These are phyloP conservation scores for Malurus melanocephalus DNA, from an alignment of 2,113 vertebrate species.

Conservation along the genomic window DNA sequence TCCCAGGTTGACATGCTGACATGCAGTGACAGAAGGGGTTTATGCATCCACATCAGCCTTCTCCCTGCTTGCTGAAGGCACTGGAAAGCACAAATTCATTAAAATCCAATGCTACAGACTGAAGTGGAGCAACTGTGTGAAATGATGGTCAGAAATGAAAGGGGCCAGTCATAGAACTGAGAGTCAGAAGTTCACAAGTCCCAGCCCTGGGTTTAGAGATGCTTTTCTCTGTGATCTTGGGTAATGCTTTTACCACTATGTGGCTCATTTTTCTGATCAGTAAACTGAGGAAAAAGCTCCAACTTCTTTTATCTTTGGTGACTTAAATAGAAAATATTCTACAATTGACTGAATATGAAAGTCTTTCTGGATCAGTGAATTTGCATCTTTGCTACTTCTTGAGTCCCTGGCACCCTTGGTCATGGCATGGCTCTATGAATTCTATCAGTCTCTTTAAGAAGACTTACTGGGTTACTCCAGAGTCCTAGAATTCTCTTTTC, in stretches of 20 bases:
- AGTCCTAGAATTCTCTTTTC: conserved; percentile 25
- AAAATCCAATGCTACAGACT: background rate
- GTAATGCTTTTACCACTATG: background rate
- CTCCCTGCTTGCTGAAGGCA: background rate
- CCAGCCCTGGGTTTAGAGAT: background rate
- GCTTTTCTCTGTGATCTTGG: background rate
- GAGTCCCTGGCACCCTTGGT: background rate
- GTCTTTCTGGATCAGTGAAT: background rate
- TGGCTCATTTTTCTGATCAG: background rate
- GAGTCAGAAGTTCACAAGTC: background rate
- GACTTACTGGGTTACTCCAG: background rate
- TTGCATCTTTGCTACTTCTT: background rate
- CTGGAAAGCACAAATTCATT: background rate
- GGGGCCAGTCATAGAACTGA: background rate
- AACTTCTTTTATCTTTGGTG: background rate
- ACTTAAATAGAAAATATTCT: background rate
- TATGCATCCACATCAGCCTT: background rate
- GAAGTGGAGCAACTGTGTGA: background rate
- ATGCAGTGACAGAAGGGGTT: conserved; percentile 35
- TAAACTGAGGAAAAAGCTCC: background rate
- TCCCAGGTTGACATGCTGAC: conserved; percentile 12
- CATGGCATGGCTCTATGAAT: background rate
- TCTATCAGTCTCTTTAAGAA: background rate
- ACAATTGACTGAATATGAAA: background rate
- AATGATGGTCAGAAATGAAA: background rate